These are phyloP conservation scores for Lepidurus apus DNA, from an alignment of 1,140 invertebrate genomes.

Conservation along the genomic window DNA sequence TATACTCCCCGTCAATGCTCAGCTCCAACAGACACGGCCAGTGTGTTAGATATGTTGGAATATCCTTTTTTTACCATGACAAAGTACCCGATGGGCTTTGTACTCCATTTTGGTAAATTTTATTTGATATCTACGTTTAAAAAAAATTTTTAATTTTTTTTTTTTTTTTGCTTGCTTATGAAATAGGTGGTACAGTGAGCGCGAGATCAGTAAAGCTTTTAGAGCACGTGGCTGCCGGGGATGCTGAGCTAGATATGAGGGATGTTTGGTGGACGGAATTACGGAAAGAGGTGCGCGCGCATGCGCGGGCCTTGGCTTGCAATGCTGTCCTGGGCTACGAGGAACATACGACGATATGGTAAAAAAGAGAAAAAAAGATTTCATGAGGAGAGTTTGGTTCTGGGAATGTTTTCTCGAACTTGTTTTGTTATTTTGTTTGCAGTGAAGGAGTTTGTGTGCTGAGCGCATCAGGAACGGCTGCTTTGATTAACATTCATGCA, in stretches of 20 bases:
- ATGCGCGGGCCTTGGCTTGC: conserved; percentile 80
- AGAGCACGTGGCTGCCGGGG: conserved; percentile 60
- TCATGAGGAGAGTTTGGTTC: background rate
- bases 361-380: conserved; percentile 32
- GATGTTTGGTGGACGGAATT: conserved; percentile 95
- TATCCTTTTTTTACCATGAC: conserved; percentile 94
- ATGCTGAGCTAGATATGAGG: conserved; percentile 75
- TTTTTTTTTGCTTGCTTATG: conserved; percentile 23
- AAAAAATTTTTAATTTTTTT: background rate
- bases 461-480: conserved; percentile 88
- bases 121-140: background rate
- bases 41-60: conserved; percentile 59
- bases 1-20: conserved; percentile 25
- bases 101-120: conserved; percentile 71
- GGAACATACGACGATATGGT: conserved; percentile 85
- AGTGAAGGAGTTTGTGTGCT: conserved; percentile 92
- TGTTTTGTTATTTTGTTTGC: conserved; percentile 20
- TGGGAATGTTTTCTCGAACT: background rate
- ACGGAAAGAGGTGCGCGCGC: conserved; percentile 85
- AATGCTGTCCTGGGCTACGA: conserved; percentile 90
- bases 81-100: conserved; percentile 79
- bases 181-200: conserved; percentile 72
- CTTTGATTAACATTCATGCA: conserved; percentile 56
- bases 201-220: conserved; percentile 81
- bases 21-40: conserved; percentile 16